These are phyloP conservation scores for Chauna torquata DNA, from an alignment of 2,113 vertebrate genomes.

Conservation along the genomic window DNA sequence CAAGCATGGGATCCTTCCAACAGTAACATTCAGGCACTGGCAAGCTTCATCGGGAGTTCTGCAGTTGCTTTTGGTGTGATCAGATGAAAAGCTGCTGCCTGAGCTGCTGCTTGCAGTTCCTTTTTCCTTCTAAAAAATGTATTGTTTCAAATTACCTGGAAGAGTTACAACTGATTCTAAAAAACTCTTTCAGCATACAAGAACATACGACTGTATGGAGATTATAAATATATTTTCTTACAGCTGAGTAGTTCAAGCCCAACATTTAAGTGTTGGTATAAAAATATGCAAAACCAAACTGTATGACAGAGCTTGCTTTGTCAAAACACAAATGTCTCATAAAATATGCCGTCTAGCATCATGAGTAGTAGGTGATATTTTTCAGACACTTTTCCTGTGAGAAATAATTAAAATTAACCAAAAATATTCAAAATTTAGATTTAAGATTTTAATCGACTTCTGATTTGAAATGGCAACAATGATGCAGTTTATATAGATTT, in stretches of 20 bases:
- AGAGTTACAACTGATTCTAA: conserved; percentile 22
- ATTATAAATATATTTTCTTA: conserved; percentile 60
- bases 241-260: conserved; percentile 52
- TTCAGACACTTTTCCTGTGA: not conserved
- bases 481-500: not conserved
- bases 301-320: conserved; percentile 62
- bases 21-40: conserved; percentile 2
- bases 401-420: not conserved
- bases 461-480: not conserved
- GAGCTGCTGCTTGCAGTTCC: not conserved
- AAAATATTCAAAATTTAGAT: not conserved
- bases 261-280: conserved; percentile 61
- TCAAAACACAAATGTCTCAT: conserved; percentile 69
- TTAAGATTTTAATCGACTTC: not conserved
- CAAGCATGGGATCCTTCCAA: conserved; percentile 33
- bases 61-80: not conserved
- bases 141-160: conserved; percentile 27
- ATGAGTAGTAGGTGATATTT: not conserved
- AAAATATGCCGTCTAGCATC: conserved; percentile 58
- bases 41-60: conserved; percentile 11
- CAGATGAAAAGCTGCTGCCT: not conserved
- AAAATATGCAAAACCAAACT: conserved; percentile 56
- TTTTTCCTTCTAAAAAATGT: not conserved
- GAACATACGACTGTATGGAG: not conserved
- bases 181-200: not conserved